phyloP scores from a whole-genome alignment of 2,888 invertebrate species.

The Hypsopygia costalis region DNA sequence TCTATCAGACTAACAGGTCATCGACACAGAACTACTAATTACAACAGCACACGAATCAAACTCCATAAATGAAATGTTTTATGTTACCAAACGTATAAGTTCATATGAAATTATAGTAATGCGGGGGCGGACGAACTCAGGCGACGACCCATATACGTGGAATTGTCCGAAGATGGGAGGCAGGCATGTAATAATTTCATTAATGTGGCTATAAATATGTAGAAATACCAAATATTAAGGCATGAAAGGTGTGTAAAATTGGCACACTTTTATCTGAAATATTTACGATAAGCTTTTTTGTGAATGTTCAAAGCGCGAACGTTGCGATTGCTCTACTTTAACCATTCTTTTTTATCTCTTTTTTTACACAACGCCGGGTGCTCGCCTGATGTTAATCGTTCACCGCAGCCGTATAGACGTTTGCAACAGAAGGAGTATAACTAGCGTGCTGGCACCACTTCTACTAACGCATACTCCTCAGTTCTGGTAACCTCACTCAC shows the following conservation, averaged over 20 bases:
- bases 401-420: too few species aligned
- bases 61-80: constrained; percentile 1
- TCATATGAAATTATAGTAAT: constrained; percentile 2
- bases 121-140: constrained; percentile 39
- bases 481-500: too few species aligned
- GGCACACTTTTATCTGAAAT: not conserved
- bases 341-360: too few species aligned
- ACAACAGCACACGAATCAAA: constrained; percentile 3
- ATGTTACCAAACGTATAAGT: not conserved
- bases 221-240: not conserved
- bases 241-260: not conserved
- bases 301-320: not conserved
- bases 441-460: too few species aligned
- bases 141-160: constrained; percentile 28
- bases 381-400: too few species aligned
- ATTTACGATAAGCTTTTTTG: not conserved
- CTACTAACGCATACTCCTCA: too few species aligned
- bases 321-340: too few species aligned
- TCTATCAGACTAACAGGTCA: not conserved
- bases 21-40: constrained; percentile 2
- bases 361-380: too few species aligned
- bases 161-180: too few species aligned
- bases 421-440: too few species aligned
- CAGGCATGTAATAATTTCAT: too few species aligned
- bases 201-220: too few species aligned